Percentiles rank a stretch among this genome's conserved stretches.
Conservation (phyloP, 2,797 vertebrate species). For the Gephyroberyx darwinii region DNA sequence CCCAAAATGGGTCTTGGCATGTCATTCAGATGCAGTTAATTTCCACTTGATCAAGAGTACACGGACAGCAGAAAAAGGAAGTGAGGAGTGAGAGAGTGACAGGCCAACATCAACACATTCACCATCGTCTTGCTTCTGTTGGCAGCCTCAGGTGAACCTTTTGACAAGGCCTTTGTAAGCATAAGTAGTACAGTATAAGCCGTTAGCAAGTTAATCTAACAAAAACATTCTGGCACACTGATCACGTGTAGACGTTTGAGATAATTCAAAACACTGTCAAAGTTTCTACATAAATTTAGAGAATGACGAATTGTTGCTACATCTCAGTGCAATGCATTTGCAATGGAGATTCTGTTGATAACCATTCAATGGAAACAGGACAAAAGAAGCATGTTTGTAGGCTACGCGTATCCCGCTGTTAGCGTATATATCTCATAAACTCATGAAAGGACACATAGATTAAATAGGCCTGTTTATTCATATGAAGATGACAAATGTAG, state of each 20-base stretch:
- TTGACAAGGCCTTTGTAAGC: slow-evolving; percentile 2
- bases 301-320: slow-evolving; percentile 56
- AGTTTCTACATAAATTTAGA: slow-evolving; percentile 66
- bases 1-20: slow-evolving; percentile 69
- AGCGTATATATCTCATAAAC: slow-evolving; percentile 59
- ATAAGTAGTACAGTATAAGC: slow-evolving; percentile 26
- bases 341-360: slow-evolving; percentile 68
- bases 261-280: slow-evolving; percentile 66
- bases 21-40: slow-evolving; percentile 83
- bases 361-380: slow-evolving; percentile 64
- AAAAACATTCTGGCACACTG: slow-evolving; percentile 5
- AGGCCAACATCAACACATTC: slow-evolving; percentile 50
- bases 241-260: slow-evolving; percentile 43
- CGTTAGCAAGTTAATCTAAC: slow-evolving; percentile 24
- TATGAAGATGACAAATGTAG: slow-evolving; percentile 81
- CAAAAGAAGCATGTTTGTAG: slow-evolving; percentile 60
- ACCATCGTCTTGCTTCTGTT: slow-evolving; percentile 8
- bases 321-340: slow-evolving; percentile 61
- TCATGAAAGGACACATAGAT: slow-evolving; percentile 73
- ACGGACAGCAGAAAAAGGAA: slow-evolving; percentile 58
- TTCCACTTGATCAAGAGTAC: slow-evolving; percentile 81
- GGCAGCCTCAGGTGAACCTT: slow-evolving; percentile 37
- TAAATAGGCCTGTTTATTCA: slow-evolving; percentile 82
- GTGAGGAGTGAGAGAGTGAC: slow-evolving; percentile 49
- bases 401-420: slow-evolving; percentile 55